Evolutionary conservation across 2,797 vertebrate species (phyloP).

Genomic region (Sarcoramphus papa): DNA sequence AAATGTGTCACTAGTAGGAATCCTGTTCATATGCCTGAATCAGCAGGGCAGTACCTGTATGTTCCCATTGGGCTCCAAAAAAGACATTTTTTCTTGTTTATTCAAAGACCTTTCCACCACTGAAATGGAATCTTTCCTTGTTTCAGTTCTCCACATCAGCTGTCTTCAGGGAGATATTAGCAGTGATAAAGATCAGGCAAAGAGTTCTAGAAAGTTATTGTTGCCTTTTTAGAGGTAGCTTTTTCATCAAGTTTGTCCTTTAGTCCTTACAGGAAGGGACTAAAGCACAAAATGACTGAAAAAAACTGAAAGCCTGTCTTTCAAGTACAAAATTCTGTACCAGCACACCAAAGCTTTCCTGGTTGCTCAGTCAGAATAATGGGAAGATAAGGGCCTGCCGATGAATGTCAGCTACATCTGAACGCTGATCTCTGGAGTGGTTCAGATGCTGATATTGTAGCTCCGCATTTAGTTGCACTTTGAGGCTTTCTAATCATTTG

Average conservation of each 20-base stretch:
- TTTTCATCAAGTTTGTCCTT: neutral
- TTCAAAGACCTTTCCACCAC: neutral
- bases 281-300: neutral
- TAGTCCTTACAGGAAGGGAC: neutral
- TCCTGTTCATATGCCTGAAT: neutral
- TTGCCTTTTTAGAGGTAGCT: neutral
- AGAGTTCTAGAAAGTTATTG: neutral
- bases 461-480: neutral
- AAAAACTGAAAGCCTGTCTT: neutral
- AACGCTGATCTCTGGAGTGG: rapidly evolving
- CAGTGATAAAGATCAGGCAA: neutral
- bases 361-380: neutral
- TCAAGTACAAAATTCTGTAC: neutral
- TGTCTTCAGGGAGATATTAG: neutral
- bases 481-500: neutral
- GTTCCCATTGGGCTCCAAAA: neutral
- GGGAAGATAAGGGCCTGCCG: neutral
- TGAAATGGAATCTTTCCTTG: neutral
- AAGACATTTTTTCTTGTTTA: neutral
- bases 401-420: neutral
- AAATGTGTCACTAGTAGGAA: neutral
- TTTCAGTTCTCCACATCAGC: neutral
- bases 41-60: neutral
- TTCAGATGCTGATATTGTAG: neutral
- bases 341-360: neutral